Conservation (phyloP, 2,113 vertebrate genomes). For the Octodon degus region DNA sequence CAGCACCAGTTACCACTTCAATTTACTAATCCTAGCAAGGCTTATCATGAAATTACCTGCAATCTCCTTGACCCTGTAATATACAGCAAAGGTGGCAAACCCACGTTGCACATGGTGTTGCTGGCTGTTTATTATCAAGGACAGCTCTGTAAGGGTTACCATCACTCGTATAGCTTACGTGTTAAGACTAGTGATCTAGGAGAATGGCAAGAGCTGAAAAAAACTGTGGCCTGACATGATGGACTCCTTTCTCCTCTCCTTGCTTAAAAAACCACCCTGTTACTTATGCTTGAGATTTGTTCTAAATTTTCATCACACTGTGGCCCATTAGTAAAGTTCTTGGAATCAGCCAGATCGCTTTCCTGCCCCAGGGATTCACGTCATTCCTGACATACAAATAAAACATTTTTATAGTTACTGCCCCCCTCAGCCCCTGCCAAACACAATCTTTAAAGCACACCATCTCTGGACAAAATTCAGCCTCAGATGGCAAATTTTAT, state of each 20-base stretch:
- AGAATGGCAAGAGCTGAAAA: not conserved
- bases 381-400: not conserved
- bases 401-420: not conserved
- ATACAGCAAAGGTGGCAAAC: not conserved
- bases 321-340: not conserved
- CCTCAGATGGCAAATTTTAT: not conserved
- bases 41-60: not conserved
- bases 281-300: not conserved
- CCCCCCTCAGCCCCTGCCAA: fast-evolving
- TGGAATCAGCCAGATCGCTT: not conserved
- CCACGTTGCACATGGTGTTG: not conserved
- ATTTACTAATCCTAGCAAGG: slow-evolving; percentile 12
- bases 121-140: not conserved
- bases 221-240: not conserved
- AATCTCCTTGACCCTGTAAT: not conserved
- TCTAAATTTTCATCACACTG: not conserved
- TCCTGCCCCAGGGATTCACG: not conserved
- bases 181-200: not conserved
- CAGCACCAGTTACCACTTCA: not conserved
- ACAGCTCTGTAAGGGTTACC: not conserved
- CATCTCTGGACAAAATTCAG: not conserved
- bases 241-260: not conserved
- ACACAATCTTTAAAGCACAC: not conserved
- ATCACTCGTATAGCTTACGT: not conserved
- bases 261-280: not conserved